Evolutionary conservation across 1,140 invertebrate genomes (phyloP), one percentile per base, ranked within the genome.

Genomic region (Microplitis mediator): DNA sequence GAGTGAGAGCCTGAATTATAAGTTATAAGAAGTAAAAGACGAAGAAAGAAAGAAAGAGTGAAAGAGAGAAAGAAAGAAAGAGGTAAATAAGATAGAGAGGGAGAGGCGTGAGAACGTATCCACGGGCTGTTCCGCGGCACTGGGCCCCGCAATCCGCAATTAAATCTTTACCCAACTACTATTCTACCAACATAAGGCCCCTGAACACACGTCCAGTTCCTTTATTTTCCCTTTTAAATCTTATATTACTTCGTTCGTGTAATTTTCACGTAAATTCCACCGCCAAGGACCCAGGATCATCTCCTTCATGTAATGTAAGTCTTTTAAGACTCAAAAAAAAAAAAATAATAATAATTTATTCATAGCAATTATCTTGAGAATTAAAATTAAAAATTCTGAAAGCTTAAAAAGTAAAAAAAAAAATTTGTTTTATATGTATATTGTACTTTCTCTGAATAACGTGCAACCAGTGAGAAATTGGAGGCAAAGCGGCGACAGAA

Each of bases 81-180:
- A 72, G 65, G 51, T 45, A 45, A 45, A 45, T 45, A 60, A 63
- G 50, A 50, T 56, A 52, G 50, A 62, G 63, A 74, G 74, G 56
- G 45, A 73, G 74, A 80, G 76, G 75, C 80, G 80, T 82, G 80
- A 80, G 80, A 82, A 82, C 71, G 78, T 81, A 74, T 80, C 74
- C 76, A 69, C 74, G 77, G 75, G 71, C 71, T 68, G 74, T 65
- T 67, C 69, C 68, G 71, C 69, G 67, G 74, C 60, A 73, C 62
- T 71, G 74, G 52, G 54, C 64, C 69, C 65, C 52, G 60, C 69
- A 72, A 75, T 56, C 74, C 63, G 74, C 71, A 77, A 78, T 80
- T 78, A 78, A 80, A 80, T 75, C 71, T 76, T 77, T 75, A 73
- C 73, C 71, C 76, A 76, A 72, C 71, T 75, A 73, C 69, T 69